These are phyloP conservation scores for Enteromius paludinosus DNA, from an alignment of 2,797 vertebrate genomes.

Conservation along the genomic window DNA sequence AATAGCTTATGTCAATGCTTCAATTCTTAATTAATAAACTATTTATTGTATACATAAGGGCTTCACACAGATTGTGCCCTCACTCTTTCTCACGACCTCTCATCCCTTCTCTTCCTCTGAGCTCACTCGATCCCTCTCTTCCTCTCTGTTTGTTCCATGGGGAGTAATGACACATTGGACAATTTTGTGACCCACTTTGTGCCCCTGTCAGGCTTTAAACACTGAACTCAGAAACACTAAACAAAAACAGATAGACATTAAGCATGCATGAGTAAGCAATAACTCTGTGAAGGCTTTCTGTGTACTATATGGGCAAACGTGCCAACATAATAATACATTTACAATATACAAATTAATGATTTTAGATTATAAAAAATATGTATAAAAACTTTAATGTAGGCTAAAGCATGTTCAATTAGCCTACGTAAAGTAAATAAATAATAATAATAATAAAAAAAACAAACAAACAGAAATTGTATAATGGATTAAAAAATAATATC, in stretches of 20 bases:
- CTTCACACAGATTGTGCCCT: conserved; percentile 12
- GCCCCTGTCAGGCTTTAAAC: conserved; percentile 30
- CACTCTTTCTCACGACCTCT: conserved; percentile 74
- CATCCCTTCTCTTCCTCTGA: conserved; percentile 54
- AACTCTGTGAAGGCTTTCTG: not conserved
- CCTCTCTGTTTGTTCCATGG: conserved; percentile 54
- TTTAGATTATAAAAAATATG: not conserved
- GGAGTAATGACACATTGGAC: conserved; percentile 45
- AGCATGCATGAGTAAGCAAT: conserved; percentile 9
- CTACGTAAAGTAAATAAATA: not conserved
- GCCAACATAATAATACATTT: not conserved
- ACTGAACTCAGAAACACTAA: conserved; percentile 30
- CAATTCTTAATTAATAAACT: not conserved
- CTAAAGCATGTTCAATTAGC: not conserved
- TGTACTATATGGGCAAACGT: not conserved
- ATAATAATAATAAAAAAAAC: too few species aligned
- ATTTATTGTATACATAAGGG: not conserved
- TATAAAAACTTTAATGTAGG: not conserved
- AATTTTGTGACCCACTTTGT: conserved; percentile 58
- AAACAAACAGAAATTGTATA: not conserved
- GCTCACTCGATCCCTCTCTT: conserved; percentile 50
- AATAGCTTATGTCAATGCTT: not conserved
- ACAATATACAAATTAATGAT: not conserved
- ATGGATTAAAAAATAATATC: not conserved
- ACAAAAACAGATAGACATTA: conserved; percentile 33